These are phyloP conservation scores for Cheilosia scutellata DNA, from an alignment of 2,888 invertebrate genomes.

Conservation along the genomic window DNA sequence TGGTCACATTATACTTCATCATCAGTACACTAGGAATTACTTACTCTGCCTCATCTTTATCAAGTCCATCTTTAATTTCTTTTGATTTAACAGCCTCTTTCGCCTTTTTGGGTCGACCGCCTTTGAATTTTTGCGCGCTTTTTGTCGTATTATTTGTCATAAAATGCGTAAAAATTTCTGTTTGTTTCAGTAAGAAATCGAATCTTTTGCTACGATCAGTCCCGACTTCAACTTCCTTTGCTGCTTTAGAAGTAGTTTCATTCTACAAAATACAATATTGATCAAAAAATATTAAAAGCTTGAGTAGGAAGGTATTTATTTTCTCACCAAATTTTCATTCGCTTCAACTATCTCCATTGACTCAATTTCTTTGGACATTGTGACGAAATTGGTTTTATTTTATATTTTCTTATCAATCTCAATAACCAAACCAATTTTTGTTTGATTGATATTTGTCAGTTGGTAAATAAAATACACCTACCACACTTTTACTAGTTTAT, in stretches of 20 bases:
- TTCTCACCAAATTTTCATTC: conserved; percentile 90
- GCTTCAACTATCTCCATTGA: conserved; percentile 87
- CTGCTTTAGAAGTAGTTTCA: conserved; percentile 87
- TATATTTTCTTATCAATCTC: too few relatives aligned
- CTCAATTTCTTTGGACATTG: conserved; percentile 85
- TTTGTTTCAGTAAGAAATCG: conserved; percentile 98
- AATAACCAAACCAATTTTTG: too few relatives aligned
- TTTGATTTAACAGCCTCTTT: conserved; percentile 80
- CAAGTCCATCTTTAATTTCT: conserved; percentile 67
- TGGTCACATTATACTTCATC: background rate
- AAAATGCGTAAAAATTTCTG: conserved; percentile 99
- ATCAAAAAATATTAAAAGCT: conserved; percentile 6
- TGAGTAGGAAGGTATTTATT: background rate
- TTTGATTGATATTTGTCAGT: too few relatives aligned
- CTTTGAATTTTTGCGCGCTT: conserved; percentile 94
- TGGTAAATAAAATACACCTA: too few relatives aligned
- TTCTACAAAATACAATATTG: conserved; percentile 83
- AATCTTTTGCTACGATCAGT: conserved; percentile 96
- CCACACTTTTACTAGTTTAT: too few relatives aligned
- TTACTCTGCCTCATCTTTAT: conserved; percentile 77
- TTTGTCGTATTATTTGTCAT: conserved; percentile 92
- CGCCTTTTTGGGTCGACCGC: conserved; percentile 91
- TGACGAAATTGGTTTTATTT: background rate
- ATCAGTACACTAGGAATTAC: conserved; percentile 10
- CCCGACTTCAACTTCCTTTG: conserved; percentile 91